Evolutionary conservation across 2,113 vertebrate genomes (phyloP), one percentile per base, ranked within the genome.

Genomic region (Poicephalus meyeri): DNA sequence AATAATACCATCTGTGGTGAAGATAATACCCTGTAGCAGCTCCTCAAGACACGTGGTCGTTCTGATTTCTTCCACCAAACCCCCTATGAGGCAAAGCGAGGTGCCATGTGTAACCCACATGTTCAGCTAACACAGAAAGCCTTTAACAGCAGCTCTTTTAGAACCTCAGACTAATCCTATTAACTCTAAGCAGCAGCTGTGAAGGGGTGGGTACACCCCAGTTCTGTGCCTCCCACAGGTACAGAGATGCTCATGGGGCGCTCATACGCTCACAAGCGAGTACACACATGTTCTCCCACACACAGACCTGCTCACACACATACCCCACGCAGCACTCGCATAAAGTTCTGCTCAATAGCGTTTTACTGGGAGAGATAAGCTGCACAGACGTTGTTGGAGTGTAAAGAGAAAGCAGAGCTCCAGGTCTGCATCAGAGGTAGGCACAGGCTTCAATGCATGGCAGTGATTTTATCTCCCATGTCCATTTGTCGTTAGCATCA

Each of bases 141-240:
- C 87, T 81, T 81, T 88, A 91, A 81, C 52, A 94, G 55, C 63
- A 94, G 64, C 60, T 78, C 26, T 83, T 94, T 70, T 33, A 77
- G 95, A 92, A 94, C 29, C 81, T 89, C 70, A 39, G 33, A 19
- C 58, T 97, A 94, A 94, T 96, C 94, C 83, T 92, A 86, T 94
- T 96, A 91, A 29, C 72, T 91, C 80, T 65, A 87, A 80, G 25
- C 80, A 89, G 80, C 88, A 89, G 91, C 78, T 70, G 78, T 4
- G 1, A 83, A 84, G 39, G 73, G 23, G 56, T 37, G 82, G 84
- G 26, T 76, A 47, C 60, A 55, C 79, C 84, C 49, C 60, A n/a
- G 60, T 35, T 12, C 70, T 60, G 18, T 60, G 71, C 81, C 78
- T 88, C 80, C 61, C 86, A 77, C 49, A 46, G 77, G 86, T 47